phyloP scores from a whole-genome alignment of 2,888 invertebrate species.

The Lasioglossum oenotherae region DNA sequence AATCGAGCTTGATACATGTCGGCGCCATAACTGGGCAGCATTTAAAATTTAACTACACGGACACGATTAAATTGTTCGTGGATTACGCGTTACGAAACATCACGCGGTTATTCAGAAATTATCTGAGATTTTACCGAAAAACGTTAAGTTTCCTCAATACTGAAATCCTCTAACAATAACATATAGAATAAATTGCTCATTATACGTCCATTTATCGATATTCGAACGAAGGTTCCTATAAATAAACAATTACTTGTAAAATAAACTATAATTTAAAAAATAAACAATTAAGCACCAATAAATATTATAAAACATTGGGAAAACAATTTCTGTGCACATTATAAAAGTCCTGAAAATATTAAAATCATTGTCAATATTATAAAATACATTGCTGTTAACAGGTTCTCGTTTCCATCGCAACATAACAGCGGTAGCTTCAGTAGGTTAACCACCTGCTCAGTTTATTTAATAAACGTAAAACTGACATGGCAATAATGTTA shows the following conservation, averaged over 20 bases:
- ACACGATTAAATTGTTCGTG: conserved; percentile 2
- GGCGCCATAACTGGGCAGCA: neutral
- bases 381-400: neutral
- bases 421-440: neutral
- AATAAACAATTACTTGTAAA: neutral
- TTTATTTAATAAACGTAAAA: neutral
- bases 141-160: neutral
- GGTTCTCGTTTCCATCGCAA: neutral
- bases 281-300: neutral
- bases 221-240: conserved; percentile 51
- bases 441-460: neutral
- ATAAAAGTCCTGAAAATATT: neutral
- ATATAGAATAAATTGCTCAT: neutral
- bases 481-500: neutral
- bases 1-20: neutral
- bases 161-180: neutral
- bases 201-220: conserved; percentile 52
- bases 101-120: too few species aligned
- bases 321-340: neutral
- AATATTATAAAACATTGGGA: neutral
- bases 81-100: neutral
- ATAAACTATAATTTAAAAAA: neutral
- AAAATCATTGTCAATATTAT: neutral
- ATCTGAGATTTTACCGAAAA: neutral
- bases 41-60: neutral